A percentile compares a stretch with the other conserved stretches of the same genome.
phyloP scores from a whole-genome alignment of 2,797 vertebrate genomes.

The Bovichtus variegatus region DNA sequence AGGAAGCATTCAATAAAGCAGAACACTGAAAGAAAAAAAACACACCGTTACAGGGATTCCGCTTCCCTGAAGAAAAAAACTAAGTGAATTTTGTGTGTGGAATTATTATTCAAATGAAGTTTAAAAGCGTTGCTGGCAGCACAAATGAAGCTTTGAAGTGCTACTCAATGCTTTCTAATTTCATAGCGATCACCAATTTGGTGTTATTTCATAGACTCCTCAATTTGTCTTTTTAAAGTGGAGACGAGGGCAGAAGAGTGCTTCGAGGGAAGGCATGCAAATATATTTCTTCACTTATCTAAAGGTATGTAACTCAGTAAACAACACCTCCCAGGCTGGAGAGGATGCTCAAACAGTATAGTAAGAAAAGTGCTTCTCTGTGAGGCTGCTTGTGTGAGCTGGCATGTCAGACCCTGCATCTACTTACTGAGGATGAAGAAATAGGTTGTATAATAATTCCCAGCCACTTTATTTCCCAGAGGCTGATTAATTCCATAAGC shows the following conservation, averaged over 20 bases:
- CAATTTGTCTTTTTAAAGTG: constrained; percentile 21
- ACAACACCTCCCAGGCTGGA: constrained; percentile 3
- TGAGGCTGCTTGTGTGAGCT: constrained; percentile 5
- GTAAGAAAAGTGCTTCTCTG: constrained; percentile 32
- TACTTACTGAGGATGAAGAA: constrained; percentile 30
- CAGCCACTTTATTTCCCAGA: constrained; percentile 47
- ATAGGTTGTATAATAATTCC: constrained; percentile 43
- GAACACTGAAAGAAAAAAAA: constrained; percentile 5
- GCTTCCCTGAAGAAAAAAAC: constrained; percentile 21
- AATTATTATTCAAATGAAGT: constrained; percentile 31
- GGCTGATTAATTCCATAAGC: constrained; percentile 34
- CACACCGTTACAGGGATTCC: background rate
- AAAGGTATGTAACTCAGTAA: constrained; percentile 30
- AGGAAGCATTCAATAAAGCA: constrained; percentile 1
- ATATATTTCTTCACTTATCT: constrained; percentile 10
- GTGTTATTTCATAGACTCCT: constrained; percentile 3
- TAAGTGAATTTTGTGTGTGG: constrained; percentile 42
- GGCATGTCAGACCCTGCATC: constrained; percentile 23
- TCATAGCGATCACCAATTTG: constrained; percentile 34
- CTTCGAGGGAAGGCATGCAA: background rate
- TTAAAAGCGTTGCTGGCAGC: constrained; percentile 38
- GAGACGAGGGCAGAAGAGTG: background rate
- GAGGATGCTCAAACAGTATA: constrained; percentile 1
- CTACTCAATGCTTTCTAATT: constrained; percentile 28
- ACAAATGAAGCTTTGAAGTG: constrained; percentile 21